Evolutionary conservation across 2,888 invertebrate species (phyloP).

Genomic region (Drosophila villosipedis): DNA sequence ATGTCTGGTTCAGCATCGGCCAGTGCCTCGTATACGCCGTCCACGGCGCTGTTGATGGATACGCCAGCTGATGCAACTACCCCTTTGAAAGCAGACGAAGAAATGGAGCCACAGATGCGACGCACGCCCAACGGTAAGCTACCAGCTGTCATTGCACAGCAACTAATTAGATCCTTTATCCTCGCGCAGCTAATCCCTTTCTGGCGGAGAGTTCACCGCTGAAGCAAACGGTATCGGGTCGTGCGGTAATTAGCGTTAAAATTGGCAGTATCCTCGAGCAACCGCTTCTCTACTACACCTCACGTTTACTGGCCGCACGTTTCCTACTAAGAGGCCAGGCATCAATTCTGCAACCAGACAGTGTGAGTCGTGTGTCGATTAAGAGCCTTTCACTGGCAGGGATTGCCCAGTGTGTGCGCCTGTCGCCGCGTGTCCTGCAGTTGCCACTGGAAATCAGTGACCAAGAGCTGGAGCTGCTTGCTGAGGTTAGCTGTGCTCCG

Average conservation of each 20-base stretch:
- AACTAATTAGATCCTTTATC: constrained; percentile 61
- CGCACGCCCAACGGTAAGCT: constrained; percentile 71
- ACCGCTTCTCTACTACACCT: constrained; percentile 83
- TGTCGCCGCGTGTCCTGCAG: constrained; percentile 91
- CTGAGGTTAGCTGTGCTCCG: constrained; percentile 14
- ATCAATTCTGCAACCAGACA: constrained; percentile 89
- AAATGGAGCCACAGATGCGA: constrained; percentile 50
- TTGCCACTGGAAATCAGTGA: constrained; percentile 88
- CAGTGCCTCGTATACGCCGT: constrained; percentile 78
- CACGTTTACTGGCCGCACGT: constrained; percentile 82
- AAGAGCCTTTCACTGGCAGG: constrained; percentile 94
- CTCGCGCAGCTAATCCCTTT: constrained; percentile 77
- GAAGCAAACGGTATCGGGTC: constrained; percentile 61
- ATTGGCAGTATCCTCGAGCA: constrained; percentile 84
- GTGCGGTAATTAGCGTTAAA: constrained; percentile 71
- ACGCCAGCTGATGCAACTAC: constrained; percentile 39
- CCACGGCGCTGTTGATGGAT: constrained; percentile 80
- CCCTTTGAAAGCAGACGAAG: constrained; percentile 31
- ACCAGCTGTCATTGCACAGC: constrained; percentile 12
- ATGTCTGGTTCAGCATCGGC: constrained; percentile 59
- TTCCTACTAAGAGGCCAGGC: constrained; percentile 84
- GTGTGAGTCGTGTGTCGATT: constrained; percentile 93
- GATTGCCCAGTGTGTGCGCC: constrained; percentile 90
- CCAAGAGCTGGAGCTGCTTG: constrained; percentile 66
- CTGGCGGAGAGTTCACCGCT: constrained; percentile 70